Evolutionary conservation across 2,797 vertebrate genomes (phyloP).

Genomic region (Pteronotus mesoamericanus): DNA sequence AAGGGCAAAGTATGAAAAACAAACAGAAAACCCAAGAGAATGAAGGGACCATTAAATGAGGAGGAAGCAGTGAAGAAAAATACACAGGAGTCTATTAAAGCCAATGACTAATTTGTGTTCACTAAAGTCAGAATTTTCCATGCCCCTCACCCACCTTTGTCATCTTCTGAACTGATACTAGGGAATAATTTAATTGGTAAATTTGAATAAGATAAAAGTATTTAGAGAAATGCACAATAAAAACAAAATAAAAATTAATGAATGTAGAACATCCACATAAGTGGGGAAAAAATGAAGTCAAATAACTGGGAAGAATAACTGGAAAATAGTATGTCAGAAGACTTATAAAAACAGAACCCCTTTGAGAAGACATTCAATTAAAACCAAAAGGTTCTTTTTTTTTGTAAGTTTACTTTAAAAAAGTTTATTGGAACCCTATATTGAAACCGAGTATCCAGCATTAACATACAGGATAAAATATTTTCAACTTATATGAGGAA

Average conservation of each 20-base stretch:
- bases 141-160: not conserved
- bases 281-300: not conserved
- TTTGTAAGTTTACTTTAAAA: not conserved
- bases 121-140: constrained; percentile 7
- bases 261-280: constrained; percentile 39
- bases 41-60: not conserved
- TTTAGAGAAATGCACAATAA: constrained; percentile 42
- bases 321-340: constrained; percentile 32
- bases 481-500: constrained; percentile 46
- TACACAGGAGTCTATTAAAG: not conserved
- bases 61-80: not conserved
- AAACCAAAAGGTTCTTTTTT: not conserved
- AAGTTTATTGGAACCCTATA: constrained; percentile 24
- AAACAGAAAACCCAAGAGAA: not conserved
- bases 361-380: constrained; percentile 22
- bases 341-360: constrained; percentile 10
- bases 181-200: not conserved
- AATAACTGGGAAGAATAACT: constrained; percentile 30
- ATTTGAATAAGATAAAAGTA: constrained; percentile 12
- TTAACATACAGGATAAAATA: constrained; percentile 27
- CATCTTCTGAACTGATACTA: not conserved
- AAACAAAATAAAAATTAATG: constrained; percentile 53
- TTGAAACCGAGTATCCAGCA: constrained; percentile 44
- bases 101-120: not conserved
- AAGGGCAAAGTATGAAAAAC: constrained; percentile 14